Percentiles rank a stretch among this genome's conserved stretches.
phyloP scores from a whole-genome alignment of 2,888 invertebrate species.

The Tribolium freemani region DNA sequence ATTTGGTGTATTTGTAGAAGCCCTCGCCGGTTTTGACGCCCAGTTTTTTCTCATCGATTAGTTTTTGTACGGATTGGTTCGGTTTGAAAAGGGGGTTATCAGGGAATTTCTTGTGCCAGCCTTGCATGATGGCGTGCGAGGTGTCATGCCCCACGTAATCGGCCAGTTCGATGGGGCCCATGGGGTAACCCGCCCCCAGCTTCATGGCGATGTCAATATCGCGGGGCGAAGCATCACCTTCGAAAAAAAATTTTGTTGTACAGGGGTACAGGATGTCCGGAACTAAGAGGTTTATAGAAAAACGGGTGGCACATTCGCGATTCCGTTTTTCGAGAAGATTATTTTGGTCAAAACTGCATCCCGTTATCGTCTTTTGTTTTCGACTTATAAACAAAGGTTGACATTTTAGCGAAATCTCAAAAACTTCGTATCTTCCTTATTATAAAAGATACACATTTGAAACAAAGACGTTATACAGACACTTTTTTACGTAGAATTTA shows the following conservation, averaged over 20 bases:
- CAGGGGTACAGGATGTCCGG: no score
- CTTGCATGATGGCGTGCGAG: constrained; percentile 81
- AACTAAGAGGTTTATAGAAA: no score
- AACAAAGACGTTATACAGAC: no score
- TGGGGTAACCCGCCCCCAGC: constrained; percentile 89
- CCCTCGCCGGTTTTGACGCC: constrained; percentile 88
- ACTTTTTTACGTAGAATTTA: no score
- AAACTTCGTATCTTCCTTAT: no score
- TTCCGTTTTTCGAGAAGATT: no score
- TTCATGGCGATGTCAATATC: constrained; percentile 94
- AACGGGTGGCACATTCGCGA: no score
- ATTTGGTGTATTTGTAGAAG: constrained; percentile 82
- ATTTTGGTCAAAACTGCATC: no score
- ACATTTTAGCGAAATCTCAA: no score
- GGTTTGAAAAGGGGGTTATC: constrained; percentile 78
- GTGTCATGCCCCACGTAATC: constrained; percentile 91
- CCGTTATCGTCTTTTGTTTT: no score
- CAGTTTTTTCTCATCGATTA: constrained; percentile 84
- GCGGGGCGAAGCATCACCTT: constrained; percentile 78
- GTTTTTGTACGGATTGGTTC: constrained; percentile 74
- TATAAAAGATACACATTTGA: no score
- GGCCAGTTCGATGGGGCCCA: constrained; percentile 89
- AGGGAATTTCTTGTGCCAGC: constrained; percentile 82
- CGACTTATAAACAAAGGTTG: no score
- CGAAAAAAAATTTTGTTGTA: constrained; percentile 23